Percentiles rank a stretch among this genome's conserved stretches.
These are phyloP conservation scores for Aythya fuligula DNA, from an alignment of 2,797 vertebrate genomes.

Conservation along the genomic window DNA sequence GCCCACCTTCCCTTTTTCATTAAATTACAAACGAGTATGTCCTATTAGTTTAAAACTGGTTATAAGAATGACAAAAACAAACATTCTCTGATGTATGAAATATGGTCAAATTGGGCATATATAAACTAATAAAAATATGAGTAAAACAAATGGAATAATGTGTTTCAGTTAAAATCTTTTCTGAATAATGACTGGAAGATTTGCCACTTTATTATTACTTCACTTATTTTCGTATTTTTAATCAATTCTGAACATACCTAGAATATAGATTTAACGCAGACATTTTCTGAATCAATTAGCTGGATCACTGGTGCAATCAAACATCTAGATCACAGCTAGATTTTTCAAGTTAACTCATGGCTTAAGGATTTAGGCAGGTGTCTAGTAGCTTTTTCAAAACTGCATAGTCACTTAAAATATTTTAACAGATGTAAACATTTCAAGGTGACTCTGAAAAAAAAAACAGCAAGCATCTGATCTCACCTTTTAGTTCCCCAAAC, in stretches of 20 bases:
- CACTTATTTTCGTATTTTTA: neutral
- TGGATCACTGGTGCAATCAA: neutral
- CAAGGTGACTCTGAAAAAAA: neutral
- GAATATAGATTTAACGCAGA: neutral
- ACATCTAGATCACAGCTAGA: neutral
- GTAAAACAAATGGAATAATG: neutral
- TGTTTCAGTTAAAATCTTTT: neutral
- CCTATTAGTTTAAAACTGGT: neutral
- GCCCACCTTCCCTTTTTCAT: neutral
- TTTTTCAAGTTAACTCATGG: neutral
- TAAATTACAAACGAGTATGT: neutral
- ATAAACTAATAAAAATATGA: neutral
- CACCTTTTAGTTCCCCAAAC: neutral
- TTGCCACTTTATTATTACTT: neutral
- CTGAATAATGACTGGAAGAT: neutral
- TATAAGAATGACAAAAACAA: neutral
- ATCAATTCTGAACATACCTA: neutral
- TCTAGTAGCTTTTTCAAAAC: neutral
- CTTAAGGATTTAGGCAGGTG: neutral
- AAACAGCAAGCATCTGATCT: neutral
- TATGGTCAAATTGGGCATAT: neutral
- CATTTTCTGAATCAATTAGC: neutral
- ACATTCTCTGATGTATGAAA: neutral
- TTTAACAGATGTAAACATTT: neutral
- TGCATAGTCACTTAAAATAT: neutral